Evolutionary conservation across 2,888 invertebrate genomes (phyloP), one percentile per base, ranked within the genome.

Genomic region (Meiosimyza platycephala): DNA sequence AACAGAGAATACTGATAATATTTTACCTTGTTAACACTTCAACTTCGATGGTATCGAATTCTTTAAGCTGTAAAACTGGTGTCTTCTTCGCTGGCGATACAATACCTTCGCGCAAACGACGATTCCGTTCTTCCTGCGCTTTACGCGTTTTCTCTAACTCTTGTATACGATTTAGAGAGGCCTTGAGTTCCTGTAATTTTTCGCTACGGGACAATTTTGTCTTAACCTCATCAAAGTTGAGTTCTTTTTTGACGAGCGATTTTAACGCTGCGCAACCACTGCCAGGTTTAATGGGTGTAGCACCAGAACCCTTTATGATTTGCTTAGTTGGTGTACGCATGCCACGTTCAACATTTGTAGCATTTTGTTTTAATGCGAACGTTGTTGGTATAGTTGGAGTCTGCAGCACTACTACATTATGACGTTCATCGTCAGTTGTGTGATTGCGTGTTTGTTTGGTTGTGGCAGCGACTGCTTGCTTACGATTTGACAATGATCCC

Each of bases 11-110:
- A 9, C 6, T 40, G 40, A 40, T 40, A 9, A 40, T 7, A 40
- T 9, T 79, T 87, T 85, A 94, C 93, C 94, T 94, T 76, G 90
- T 88, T 74, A 92, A 90, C 82, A 95, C 90, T 89, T 94, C 93
- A 84, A 95, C 87, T 87, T 94, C 91, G 83, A 95, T 92, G 55
- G 91, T 91, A 79, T 92, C 91, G 80, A 94, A 94, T 82, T 91
- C 89, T 83, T 92, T 90, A 59, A 92, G 87, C 87, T 91, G 89
- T 50, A 87, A 74, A 4, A 76, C 77, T 22, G 80, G 76, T 12
- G 77, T 74, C 47, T 81, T 76, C 66, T 84, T 83, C 11, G 79
- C 72, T 11, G 82, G 79, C 15, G 80, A 78, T 52, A 73, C 63
- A 52, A 76, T 74, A 12, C 81, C 82, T 40, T 86, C 84, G 7